A percentile compares a stretch with the other conserved stretches of the same genome.
Evolutionary conservation across 2,113 vertebrate genomes (phyloP).

Genomic region (Herpetotheres cachinnans): DNA sequence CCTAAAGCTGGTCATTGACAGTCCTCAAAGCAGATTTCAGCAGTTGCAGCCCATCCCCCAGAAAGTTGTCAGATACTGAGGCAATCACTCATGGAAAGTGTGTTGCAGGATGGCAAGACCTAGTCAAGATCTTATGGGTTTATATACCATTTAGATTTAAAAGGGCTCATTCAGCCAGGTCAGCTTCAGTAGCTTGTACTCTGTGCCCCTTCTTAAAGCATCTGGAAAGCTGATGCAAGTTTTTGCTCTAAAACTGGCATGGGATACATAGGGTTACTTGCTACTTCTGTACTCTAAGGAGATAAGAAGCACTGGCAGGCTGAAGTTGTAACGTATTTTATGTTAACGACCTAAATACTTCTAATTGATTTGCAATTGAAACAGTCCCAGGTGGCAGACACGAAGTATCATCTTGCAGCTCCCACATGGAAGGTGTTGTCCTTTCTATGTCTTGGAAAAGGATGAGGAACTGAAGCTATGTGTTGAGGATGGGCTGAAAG

Average conservation of each 20-base stretch:
- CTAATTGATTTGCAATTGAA: neutral
- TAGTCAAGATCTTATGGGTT: neutral
- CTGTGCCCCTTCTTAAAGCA: neutral
- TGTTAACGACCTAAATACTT: neutral
- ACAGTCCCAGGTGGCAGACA: neutral
- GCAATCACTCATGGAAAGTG: neutral
- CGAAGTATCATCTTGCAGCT: neutral
- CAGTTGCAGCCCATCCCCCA: neutral
- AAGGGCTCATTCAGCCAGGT: neutral
- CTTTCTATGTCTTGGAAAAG: neutral
- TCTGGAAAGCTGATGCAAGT: neutral
- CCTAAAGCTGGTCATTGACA: neutral
- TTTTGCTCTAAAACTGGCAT: neutral
- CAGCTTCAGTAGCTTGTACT: neutral
- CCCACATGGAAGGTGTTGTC: neutral
- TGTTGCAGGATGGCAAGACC: neutral
- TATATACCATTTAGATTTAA: neutral
- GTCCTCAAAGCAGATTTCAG: neutral
- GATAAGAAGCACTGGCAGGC: neutral
- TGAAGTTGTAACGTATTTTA: neutral
- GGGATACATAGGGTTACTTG: neutral
- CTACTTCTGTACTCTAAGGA: neutral
- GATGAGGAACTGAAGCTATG: neutral
- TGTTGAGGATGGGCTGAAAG: neutral
- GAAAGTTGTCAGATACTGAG: neutral